Base-by-base conservation (phyloP, 37 sponge, comb jelly and placozoan species). In the Halichondria panicea region DNA sequence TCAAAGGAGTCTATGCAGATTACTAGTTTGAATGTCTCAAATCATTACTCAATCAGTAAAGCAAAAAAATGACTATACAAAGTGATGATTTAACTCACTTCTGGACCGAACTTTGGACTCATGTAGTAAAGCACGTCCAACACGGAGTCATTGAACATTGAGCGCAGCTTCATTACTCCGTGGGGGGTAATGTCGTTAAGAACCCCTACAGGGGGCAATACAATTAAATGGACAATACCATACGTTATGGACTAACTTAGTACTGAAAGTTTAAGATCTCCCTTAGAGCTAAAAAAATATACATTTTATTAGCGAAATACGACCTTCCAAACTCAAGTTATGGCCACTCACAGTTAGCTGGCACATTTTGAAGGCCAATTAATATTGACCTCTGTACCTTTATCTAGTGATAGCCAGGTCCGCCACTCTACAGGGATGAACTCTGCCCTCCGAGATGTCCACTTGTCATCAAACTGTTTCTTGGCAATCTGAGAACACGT, bases 391-490 rank as follows among this genome's bases (percentile, higher is more conserved):
- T 15, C 35, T 19, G 0, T 70, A 83, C 93, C 95, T 65, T 84
- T 64, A 56, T 95, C 93, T 7, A 95, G 80, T 6, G 76, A 58
- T 27, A 95, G 73, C 66, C 66, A 74, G 42, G 92, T 88, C 22
- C 96, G 43, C 92, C 96, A 91, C n/a, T 91, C 93, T 19, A 91
- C 75, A 24, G 96, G 96, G 8, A 95, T 55, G 69, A 91, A 92
- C 64, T 95, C 96, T 68, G 92, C 89, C 35, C 96, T 76, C 19
- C 76, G 67, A 3, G 72, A 43, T 4, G 52, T 44, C 89, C 88
- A 86, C 3, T 55, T 13, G 13, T 81, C 83, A 8, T 61, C 25
- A 42, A 91, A 91, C 46, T 92, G 54, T 81, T 81, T 91, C 74
- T 80, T 80, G 12, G 78, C 87, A 38, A 81, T 76, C 35, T 82